These are phyloP conservation scores for Cyphomyrus discorhynchus DNA, from an alignment of 2,113 vertebrate species.

Conservation along the genomic window DNA sequence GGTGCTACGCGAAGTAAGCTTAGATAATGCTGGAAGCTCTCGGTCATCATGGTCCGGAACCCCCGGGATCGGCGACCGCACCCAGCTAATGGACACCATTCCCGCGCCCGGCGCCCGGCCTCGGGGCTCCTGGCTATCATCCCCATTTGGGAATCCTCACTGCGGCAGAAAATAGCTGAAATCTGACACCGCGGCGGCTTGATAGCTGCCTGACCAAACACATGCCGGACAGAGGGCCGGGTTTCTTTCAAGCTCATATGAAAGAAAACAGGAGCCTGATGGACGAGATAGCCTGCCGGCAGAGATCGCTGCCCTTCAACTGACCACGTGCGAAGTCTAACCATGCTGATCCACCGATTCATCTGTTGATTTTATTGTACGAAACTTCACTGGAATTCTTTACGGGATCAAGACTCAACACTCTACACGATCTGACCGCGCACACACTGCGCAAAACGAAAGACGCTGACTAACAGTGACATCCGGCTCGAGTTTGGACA, in stretches of 20 bases:
- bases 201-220: conserved; percentile 26
- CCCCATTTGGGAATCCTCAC: conserved; percentile 52
- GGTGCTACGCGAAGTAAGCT: background rate
- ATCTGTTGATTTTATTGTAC: background rate
- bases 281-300: background rate
- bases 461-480: background rate
- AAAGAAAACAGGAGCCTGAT: background rate
- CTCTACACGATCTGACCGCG: too few species aligned
- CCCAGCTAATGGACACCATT: conserved; percentile 29
- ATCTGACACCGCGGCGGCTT: conserved; percentile 43
- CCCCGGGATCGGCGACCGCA: background rate
- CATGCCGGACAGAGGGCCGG: background rate
- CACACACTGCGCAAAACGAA: background rate
- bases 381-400: background rate
- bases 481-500: background rate
- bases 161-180: conserved; percentile 63
- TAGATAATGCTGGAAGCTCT: conserved; percentile 1
- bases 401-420: background rate
- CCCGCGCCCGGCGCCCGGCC: conserved; percentile 19
- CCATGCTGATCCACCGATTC: background rate
- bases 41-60: background rate
- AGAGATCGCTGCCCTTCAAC: background rate
- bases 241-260: background rate
- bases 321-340: background rate
- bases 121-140: conserved; percentile 32